Percentiles rank a stretch among this genome's conserved stretches.
These are phyloP conservation scores for Sturnus vulgaris DNA, from an alignment of 2,113 vertebrate genomes.

Conservation along the genomic window DNA sequence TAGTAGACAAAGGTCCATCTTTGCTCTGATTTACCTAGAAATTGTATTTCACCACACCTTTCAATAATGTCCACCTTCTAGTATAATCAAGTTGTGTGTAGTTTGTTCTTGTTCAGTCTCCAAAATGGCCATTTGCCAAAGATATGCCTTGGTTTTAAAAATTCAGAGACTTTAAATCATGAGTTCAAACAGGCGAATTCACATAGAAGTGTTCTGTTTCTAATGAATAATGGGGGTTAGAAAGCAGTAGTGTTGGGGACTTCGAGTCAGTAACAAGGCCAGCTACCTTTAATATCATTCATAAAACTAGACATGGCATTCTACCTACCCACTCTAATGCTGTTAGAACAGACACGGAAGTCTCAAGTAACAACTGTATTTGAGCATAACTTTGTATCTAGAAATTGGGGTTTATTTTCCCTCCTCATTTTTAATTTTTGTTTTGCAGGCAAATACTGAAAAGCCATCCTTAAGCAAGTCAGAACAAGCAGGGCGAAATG, in stretches of 20 bases:
- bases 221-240: background rate
- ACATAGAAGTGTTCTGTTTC: background rate
- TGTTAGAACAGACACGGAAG: background rate
- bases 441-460: conserved; percentile 87
- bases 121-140: background rate
- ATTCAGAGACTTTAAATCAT: background rate
- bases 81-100: background rate
- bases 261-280: background rate
- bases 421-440: background rate
- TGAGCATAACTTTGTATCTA: background rate
- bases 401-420: background rate
- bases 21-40: background rate
- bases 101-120: background rate
- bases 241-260: background rate
- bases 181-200: background rate
- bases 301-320: background rate
- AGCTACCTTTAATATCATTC: background rate
- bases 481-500: conserved; percentile 84
- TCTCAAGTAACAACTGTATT: background rate
- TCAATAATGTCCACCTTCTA: background rate
- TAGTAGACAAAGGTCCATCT: background rate
- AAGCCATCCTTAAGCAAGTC: conserved; percentile 82
- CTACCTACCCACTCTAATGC: background rate
- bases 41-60: background rate
- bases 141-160: background rate